These are phyloP conservation scores for Ciconia nigra DNA, from an alignment of 2,797 vertebrate genomes.

Conservation along the genomic window DNA sequence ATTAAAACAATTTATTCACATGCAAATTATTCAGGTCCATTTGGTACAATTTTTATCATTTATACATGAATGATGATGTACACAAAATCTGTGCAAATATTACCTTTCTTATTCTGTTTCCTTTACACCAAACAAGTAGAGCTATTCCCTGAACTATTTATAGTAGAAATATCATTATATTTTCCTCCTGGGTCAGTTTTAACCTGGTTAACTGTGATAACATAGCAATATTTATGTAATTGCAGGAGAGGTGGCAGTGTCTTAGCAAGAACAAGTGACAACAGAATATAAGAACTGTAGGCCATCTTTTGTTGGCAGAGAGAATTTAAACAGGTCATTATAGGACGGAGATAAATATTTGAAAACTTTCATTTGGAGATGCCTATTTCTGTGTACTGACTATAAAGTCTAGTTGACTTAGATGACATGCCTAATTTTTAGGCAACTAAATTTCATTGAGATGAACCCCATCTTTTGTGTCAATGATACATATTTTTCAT, in stretches of 20 bases:
- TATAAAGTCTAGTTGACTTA: neutral
- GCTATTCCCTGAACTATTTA: neutral
- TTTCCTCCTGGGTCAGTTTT: neutral
- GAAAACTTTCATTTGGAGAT: neutral
- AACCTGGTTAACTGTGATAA: neutral
- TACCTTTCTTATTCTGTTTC: neutral
- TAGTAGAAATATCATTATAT: neutral
- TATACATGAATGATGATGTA: neutral
- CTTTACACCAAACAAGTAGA: neutral
- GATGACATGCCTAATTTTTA: neutral
- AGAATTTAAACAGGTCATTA: neutral
- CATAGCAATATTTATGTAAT: neutral
- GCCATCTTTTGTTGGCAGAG: neutral
- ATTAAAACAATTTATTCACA: neutral
- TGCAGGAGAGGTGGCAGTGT: neutral
- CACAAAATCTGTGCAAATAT: neutral
- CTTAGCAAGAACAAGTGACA: neutral
- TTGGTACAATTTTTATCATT: neutral
- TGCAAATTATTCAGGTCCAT: neutral
- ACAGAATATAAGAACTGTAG: neutral
- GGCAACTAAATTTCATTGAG: neutral
- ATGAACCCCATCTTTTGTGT: neutral
- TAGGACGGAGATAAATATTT: neutral
- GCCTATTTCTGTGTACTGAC: neutral
- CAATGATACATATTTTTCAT: neutral